Conservation (phyloP, 1,140 invertebrate species). For the Acromyrmex heyeri region DNA sequence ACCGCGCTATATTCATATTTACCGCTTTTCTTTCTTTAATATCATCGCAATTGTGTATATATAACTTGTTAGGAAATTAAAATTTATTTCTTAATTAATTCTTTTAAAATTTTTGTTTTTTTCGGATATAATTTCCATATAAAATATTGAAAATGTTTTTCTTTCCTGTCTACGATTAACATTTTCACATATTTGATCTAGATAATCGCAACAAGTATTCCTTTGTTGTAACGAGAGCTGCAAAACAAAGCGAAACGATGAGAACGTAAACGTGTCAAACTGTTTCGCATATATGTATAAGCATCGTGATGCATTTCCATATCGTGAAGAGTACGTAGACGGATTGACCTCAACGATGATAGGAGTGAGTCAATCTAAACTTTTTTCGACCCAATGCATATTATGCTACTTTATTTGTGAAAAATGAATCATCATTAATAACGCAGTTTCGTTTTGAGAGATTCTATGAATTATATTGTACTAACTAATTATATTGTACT, state of each 20-base stretch:
- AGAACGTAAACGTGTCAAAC: not conserved
- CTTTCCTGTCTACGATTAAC: not conserved
- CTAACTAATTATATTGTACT: not conserved
- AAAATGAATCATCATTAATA: conserved; percentile 66
- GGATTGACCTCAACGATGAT: not conserved
- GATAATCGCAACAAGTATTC: not conserved
- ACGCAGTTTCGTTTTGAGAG: conserved; percentile 16
- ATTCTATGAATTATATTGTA: not conserved
- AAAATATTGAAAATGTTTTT: not conserved
- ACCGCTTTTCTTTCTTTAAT: no score
- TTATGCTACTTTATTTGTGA: conserved; percentile 6
- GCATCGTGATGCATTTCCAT: conserved; percentile 29
- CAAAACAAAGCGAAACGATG: not conserved
- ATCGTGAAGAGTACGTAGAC: conserved; percentile 38
- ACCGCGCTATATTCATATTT: no score
- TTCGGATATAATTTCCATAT: not conserved
- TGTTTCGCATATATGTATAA: not conserved
- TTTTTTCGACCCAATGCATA: conserved; percentile 21
- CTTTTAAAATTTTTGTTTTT: not conserved
- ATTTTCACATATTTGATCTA: not conserved
- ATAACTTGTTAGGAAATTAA: no score
- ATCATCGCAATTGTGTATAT: no score
- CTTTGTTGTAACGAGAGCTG: not conserved
- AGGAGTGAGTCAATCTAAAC: conserved; percentile 59
- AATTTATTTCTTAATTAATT: no score